Percentiles rank a stretch among this genome's conserved stretches.
These are phyloP conservation scores for Beris chalybata DNA, from an alignment of 2,888 invertebrate genomes.

Conservation along the genomic window DNA sequence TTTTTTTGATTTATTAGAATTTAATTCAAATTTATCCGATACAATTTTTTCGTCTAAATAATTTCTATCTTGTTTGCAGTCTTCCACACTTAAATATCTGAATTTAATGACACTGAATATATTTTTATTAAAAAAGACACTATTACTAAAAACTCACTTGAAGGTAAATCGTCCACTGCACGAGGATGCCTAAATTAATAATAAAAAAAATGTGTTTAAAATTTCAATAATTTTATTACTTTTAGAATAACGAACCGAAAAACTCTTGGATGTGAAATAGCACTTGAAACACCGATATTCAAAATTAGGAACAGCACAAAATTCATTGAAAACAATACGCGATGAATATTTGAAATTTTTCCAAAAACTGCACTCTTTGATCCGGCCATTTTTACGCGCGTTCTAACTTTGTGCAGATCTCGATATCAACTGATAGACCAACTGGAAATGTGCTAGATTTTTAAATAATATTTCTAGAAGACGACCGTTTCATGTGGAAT, in stretches of 20 bases:
- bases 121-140: no score
- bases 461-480: not conserved
- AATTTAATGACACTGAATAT: no score
- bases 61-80: no score
- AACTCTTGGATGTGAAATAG: not conserved
- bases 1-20: no score
- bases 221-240: not conserved
- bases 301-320: constrained; percentile 15
- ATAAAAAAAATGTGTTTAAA: not conserved
- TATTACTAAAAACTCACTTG: no score
- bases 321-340: constrained; percentile 7
- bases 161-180: no score
- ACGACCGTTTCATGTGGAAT: no score
- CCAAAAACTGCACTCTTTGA: not conserved
- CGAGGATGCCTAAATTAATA: constrained; percentile 10
- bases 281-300: not conserved
- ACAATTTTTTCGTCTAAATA: no score
- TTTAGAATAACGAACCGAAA: constrained; percentile 7
- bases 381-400: constrained; percentile 18
- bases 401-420: not conserved
- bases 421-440: constrained; percentile 9
- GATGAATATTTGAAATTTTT: not conserved
- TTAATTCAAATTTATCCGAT: no score
- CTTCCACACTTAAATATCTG: no score
- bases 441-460: not conserved